Base-by-base conservation (phyloP, 2,113 vertebrate genomes). In the Corythaixoides concolor region DNA sequence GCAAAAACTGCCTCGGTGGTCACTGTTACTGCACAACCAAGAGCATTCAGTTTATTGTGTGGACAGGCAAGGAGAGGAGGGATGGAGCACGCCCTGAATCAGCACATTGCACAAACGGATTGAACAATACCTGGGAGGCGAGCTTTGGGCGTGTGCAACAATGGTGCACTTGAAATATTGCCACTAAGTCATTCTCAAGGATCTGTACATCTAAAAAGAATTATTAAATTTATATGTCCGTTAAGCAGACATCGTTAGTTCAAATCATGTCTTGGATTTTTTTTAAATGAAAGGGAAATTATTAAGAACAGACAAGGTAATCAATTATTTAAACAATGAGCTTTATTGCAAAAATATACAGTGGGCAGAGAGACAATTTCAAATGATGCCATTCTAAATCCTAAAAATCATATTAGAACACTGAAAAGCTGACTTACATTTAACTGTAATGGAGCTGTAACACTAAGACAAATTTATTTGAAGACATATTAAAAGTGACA, bases 401-500 rank as follows among this genome's bases (percentile, higher is more conserved):
- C 62, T 70, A 55, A 88, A 95, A 83, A 19, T 73, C 47, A 28
- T 5, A 2, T 52, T 74, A 74, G n/a, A 93, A 58, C 32, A 35
- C 53, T 75, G 63, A 66, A 91, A 69, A 85, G 62, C 87, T 94
- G 67, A 70, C 76, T 92, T 53, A 21, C 43, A 60, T 80, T 90
- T 92, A 85, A 64, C 49, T 93, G 69, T 41, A 91, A 78, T 75
- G 53, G 47, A 78, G 62, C 59, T 89, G 32, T 69, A 95, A 66
- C 7, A 39, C 35, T 60, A 30, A 79, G 79, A 81, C 23, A n/a
- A 80, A 84, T 94, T 75, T 82, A 91, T 85, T 11, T 85, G 81
- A 93, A 91, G 77, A 75, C 88, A 94, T 88, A 73, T 35, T 85
- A 76, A 26, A 95, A 79, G 58, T 88, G 81, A 77, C 77, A 78